Evolutionary conservation across 2,797 vertebrate species (phyloP), one percentile per base, ranked within the genome.

Genomic region (Mormyrus hasselquistii): DNA sequence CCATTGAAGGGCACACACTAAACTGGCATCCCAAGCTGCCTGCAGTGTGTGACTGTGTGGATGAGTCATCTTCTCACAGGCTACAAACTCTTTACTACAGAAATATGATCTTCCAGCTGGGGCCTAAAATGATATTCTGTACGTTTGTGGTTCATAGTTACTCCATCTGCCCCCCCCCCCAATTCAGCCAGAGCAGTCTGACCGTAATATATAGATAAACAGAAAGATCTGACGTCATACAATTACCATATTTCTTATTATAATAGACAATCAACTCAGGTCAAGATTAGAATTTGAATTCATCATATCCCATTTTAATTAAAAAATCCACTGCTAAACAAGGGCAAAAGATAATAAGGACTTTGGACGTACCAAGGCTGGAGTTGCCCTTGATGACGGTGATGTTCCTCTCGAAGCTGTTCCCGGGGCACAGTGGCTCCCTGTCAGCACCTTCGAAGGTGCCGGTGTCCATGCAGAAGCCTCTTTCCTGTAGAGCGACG

Each of bases 351-450:
- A 65, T 53, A 34, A 47, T 53, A 57, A 89, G 59, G 76, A 87
- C 89, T 49, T n/a, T 91, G 92, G 89, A 95, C 95, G 93, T 94
- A 99, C 98, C 99, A 52, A 99, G 96, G 93, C 97, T 99, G 93
- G 97, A 97, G 96, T 96, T 99, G 96, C 98, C 98, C 96, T 98
- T 99, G 94, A 97, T 97, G 90, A 99, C 96, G 87, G 94, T 96
- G 93, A 99, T 98, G 19, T 96, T 98, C 93, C 96, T 98, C 94
- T 98, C 97, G 91, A 97, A 97, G 50, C 92, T 93, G 92, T 94
- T 97, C 93, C 93, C 96, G 0, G 94, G 91, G 90, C 94, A 93
- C 93, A 92, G 38, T 2, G 29, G 89, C 53, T 92, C 91, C 91
- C 95, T 91, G 90, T 94, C 93, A 0, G 50, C 69, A 2, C 92